A percentile compares a stretch with the other conserved stretches of the same genome.
These are phyloP conservation scores for Uloborus plumipes DNA, from an alignment of 2,888 invertebrate genomes.

Conservation along the genomic window DNA sequence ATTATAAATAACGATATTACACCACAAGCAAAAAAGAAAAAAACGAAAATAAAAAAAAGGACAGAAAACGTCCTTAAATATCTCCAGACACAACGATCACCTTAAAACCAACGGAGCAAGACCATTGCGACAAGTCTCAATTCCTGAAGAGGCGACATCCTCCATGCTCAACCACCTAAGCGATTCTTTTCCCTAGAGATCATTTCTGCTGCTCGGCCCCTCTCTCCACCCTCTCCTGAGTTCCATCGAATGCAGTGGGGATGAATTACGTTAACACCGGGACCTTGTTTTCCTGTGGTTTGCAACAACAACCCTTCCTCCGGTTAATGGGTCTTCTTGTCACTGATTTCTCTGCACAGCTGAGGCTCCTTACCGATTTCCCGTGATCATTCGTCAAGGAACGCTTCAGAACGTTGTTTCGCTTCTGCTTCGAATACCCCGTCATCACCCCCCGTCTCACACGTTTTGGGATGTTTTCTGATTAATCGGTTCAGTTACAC, in stretches of 20 bases:
- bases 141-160: constrained; percentile 33
- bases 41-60: no score
- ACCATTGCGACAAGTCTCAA: constrained; percentile 36
- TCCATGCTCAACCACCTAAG: constrained; percentile 46
- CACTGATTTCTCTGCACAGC: no score
- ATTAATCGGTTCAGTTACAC: not conserved
- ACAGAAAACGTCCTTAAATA: no score
- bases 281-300: no score
- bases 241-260: no score
- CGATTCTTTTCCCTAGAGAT: constrained; percentile 57
- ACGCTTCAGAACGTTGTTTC: not conserved
- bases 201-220: constrained; percentile 18
- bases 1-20: no score
- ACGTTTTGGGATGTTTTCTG: not conserved
- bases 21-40: no score
- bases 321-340: no score
- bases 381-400: not conserved
- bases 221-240: not conserved
- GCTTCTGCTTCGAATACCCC: not conserved
- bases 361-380: not conserved
- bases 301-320: no score
- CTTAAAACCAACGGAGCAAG: constrained; percentile 16
- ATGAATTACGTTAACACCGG: no score
- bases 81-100: not conserved
- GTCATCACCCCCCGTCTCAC: not conserved